phyloP scores from a whole-genome alignment of 2,797 vertebrate species.

The Decapterus maruadsi region DNA sequence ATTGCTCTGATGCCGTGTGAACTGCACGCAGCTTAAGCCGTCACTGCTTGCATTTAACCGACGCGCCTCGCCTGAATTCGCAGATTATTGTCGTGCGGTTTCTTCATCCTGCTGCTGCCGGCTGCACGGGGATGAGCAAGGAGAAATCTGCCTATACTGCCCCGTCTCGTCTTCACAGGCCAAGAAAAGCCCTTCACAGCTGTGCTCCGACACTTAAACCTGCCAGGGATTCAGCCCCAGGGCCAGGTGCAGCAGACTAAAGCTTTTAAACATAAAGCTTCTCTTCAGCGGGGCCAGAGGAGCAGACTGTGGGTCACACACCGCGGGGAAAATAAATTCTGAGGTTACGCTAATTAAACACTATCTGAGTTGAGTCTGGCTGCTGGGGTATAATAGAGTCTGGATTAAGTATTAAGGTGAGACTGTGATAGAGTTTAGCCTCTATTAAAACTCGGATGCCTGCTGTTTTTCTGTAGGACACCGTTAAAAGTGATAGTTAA shows the following conservation, averaged over 20 bases:
- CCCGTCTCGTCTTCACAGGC: constrained; percentile 54
- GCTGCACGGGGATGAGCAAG: constrained; percentile 32
- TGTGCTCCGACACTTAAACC: constrained; percentile 63
- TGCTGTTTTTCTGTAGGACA: background rate
- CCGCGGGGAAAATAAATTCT: constrained; percentile 31
- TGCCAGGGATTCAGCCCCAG: constrained; percentile 60
- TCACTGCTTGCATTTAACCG: constrained; percentile 17
- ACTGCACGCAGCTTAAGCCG: constrained; percentile 9
- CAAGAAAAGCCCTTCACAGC: constrained; percentile 69
- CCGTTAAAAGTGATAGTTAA: background rate
- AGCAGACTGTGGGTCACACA: constrained; percentile 62
- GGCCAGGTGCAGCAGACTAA: constrained; percentile 64
- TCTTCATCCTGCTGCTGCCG: constrained; percentile 49
- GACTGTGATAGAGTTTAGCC: constrained; percentile 18
- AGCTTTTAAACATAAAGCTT: constrained; percentile 66
- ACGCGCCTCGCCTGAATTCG: constrained; percentile 39
- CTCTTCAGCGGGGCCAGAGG: constrained; percentile 51
- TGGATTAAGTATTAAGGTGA: constrained; percentile 44
- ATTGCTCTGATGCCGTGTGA: constrained; percentile 40
- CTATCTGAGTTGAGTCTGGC: constrained; percentile 33
- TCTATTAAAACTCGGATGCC: constrained; percentile 10
- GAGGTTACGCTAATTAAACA: constrained; percentile 65
- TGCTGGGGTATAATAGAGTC: constrained; percentile 17
- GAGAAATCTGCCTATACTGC: constrained; percentile 49
- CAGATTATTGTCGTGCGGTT: constrained; percentile 49